Evolutionary conservation across 2,113 vertebrate species (phyloP).

Genomic region (Nibea coibor): DNA sequence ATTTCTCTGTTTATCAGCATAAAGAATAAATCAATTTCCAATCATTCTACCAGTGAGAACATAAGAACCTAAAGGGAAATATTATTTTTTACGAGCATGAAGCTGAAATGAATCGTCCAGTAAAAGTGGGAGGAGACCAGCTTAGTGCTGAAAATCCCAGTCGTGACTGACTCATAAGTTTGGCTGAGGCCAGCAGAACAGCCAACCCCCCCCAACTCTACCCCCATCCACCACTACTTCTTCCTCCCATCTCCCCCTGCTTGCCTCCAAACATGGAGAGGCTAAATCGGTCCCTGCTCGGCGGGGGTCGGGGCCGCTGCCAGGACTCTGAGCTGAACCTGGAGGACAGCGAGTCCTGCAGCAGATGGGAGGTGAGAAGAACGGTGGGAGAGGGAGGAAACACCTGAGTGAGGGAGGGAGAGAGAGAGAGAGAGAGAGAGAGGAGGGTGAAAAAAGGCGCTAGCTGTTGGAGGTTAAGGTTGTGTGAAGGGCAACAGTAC

Average conservation of each 20-base stretch:
- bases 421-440: not conserved
- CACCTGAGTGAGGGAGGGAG: not conserved
- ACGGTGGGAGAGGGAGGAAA: not conserved
- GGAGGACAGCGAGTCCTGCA: slow-evolving; percentile 23
- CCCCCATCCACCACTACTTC: not conserved
- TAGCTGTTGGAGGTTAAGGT: slow-evolving; percentile 34
- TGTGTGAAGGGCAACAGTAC: slow-evolving; percentile 18
- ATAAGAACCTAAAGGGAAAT: not conserved
- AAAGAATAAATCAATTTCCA: not conserved
- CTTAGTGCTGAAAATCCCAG: not conserved
- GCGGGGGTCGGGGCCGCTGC: slow-evolving; percentile 26
- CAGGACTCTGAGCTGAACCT: slow-evolving; percentile 52
- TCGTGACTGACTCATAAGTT: slow-evolving; percentile 32
- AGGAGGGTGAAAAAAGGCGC: not conserved
- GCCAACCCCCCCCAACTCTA: not conserved
- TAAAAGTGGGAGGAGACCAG: slow-evolving; percentile 3
- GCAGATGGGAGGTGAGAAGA: slow-evolving; percentile 56
- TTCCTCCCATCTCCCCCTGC: not conserved
- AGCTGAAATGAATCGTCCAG: slow-evolving; percentile 4
- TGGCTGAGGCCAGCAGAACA: slow-evolving; percentile 37
- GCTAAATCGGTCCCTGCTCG: slow-evolving; percentile 43
- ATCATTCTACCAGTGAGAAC: not conserved
- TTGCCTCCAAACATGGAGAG: slow-evolving; percentile 37
- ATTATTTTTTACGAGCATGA: slow-evolving; percentile 10
- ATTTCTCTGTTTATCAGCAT: not conserved